Evolutionary conservation across 2,113 vertebrate genomes (phyloP), one percentile per base, ranked within the genome.

Genomic region (Ammodytes dubius): DNA sequence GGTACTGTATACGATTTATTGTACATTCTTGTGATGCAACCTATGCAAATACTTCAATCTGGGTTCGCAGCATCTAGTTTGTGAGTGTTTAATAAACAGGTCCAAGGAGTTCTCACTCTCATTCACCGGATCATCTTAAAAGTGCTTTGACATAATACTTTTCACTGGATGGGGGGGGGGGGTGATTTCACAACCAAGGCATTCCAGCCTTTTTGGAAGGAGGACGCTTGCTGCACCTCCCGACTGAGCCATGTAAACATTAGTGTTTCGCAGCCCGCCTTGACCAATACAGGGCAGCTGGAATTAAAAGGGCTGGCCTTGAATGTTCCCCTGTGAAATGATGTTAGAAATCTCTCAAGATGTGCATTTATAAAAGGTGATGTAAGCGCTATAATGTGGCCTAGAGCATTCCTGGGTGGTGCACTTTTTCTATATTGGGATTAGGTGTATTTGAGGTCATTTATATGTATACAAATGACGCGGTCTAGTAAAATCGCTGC

Each of bases 121-220:
- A 77, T 87, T 83, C 85, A 69, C 67, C 77, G 82, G 64, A 75
- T 71, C 8, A 6, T 83, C 80, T 70, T 85, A 77, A 85, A 27
- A 88, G 74, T 73, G 70, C 84, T 90, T 87, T 78, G 83, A 86
- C 66, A 57, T 66, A 87, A 87, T 79, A 85, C 81, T 91, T 91
- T 92, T 88, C 87, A 82, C 80, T 86, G 61, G 5, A 69, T 52
- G 64, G 40, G 45, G 70, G 61, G 5, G 66, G 47, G 67, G 35
- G 45, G 70, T 88, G 87, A 91, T 81, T 81, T 87, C 81, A 87
- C 74, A 60, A 53, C 74, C 73, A 73, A 80, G 85, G 86, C 77
- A 89, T 88, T 68, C 27, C 27, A 1, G 63, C n/a, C 63, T 79
- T 80, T 67, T 80, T 67, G 66, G 67, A 72, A 53, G 78, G 70